Conservation (phyloP, 2,888 invertebrate species). For the Ophion ellenae region DNA sequence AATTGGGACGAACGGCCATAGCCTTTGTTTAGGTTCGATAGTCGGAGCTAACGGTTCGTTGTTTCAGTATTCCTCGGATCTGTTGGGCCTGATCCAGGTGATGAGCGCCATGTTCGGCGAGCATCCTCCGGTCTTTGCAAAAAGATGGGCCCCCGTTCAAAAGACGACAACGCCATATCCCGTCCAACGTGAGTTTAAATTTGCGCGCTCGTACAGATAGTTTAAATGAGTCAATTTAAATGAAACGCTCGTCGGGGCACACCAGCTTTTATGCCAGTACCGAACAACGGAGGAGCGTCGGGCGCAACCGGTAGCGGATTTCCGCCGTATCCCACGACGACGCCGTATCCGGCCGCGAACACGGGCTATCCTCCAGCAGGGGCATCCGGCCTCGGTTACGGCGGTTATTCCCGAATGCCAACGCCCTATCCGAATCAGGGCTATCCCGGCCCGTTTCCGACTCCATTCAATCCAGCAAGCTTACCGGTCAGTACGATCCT, state of each 20-base stretch:
- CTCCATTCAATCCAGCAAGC: constrained; percentile 78
- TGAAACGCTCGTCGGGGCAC: not conserved
- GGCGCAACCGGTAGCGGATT: constrained; percentile 60
- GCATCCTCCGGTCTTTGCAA: constrained; percentile 96
- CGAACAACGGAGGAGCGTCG: constrained; percentile 69
- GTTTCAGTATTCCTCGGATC: constrained; percentile 89
- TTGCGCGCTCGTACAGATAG: not conserved
- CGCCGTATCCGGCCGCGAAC: constrained; percentile 71
- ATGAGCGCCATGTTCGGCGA: constrained; percentile 97
- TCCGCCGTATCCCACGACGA: constrained; percentile 74
- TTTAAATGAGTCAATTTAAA: not conserved
- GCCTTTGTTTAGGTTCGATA: too few relatives aligned
- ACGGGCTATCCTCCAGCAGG: constrained; percentile 79
- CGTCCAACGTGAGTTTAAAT: constrained; percentile 82
- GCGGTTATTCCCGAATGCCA: constrained; percentile 79
- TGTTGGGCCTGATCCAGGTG: constrained; percentile 94
- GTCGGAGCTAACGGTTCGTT: too few relatives aligned
- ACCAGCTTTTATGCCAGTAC: constrained; percentile 84
- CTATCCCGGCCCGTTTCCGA: constrained; percentile 83
- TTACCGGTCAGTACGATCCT: constrained; percentile 73
- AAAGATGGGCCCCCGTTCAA: constrained; percentile 85
- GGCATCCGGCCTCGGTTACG: constrained; percentile 75
- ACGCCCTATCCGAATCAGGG: constrained; percentile 76
- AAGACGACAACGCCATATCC: constrained; percentile 85
- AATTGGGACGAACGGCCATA: too few relatives aligned